These are phyloP conservation scores for Chalcis sispes DNA, from an alignment of 2,888 invertebrate species.

Conservation along the genomic window DNA sequence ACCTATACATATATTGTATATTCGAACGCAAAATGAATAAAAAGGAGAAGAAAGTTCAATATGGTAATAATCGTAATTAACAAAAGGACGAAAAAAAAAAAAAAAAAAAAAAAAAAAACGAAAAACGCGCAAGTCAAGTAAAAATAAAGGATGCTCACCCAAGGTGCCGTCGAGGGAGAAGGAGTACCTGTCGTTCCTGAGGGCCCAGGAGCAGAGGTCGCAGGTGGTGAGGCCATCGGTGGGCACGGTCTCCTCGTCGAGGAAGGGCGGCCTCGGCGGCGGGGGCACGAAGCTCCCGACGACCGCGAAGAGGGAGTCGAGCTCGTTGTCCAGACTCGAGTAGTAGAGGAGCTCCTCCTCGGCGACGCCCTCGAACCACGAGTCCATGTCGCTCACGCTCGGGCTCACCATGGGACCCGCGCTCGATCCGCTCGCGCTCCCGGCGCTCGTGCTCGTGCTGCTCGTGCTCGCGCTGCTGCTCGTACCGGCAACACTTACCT, in stretches of 20 bases:
- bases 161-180: slow-evolving; percentile 80
- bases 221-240: slow-evolving; percentile 85
- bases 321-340: slow-evolving; percentile 70
- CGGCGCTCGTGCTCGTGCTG: slow-evolving; percentile 35
- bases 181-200: slow-evolving; percentile 79
- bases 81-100: background rate
- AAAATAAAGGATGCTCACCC: slow-evolving; percentile 77
- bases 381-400: slow-evolving; percentile 57
- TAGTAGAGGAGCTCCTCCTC: slow-evolving; percentile 74
- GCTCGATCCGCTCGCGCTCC: slow-evolving; percentile 2
- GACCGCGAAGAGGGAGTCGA: slow-evolving; percentile 74
- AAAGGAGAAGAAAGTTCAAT: no score
- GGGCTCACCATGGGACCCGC: slow-evolving; percentile 12
- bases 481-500: slow-evolving; percentile 68
- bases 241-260: slow-evolving; percentile 80
- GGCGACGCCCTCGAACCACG: slow-evolving; percentile 74
- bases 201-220: slow-evolving; percentile 86
- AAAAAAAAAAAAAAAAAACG: background rate
- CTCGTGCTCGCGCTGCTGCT: slow-evolving; percentile 60
- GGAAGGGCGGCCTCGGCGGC: slow-evolving; percentile 82
- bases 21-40: no score
- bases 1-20: no score
- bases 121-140: background rate
- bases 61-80: no score
- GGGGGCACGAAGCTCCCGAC: slow-evolving; percentile 82